Conservation (phyloP, 1,140 invertebrate species). For the Drosophila guanche region DNA sequence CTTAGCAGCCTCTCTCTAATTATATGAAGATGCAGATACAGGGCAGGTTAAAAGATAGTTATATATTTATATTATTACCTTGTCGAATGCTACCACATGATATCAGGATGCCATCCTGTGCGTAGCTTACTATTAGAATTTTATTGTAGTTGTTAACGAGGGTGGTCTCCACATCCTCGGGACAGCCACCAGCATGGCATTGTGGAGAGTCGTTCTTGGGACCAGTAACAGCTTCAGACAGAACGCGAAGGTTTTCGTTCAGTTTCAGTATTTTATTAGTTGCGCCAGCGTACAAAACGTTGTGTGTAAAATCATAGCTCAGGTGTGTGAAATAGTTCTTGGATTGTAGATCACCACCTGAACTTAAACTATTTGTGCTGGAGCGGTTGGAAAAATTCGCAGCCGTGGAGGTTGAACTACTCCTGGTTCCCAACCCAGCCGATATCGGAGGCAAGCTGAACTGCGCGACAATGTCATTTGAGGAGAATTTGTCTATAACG, state of each 20-base stretch:
- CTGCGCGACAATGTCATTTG: conserved; percentile 75
- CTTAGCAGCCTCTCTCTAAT: no score
- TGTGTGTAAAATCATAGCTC: conserved; percentile 84
- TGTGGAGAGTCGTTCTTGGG: conserved; percentile 93
- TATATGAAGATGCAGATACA: no score
- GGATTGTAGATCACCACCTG: conserved; percentile 12
- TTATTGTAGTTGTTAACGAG: conserved; percentile 95
- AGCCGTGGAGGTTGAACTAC: conserved; percentile 24
- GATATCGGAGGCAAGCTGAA: conserved; percentile 54
- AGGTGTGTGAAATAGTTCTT: conserved; percentile 85
- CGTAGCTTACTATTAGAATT: conserved; percentile 93
- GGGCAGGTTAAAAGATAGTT: background rate
- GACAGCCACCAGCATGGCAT: conserved; percentile 94
- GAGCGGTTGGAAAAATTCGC: conserved; percentile 43
- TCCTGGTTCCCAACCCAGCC: background rate
- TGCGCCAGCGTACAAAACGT: conserved; percentile 91
- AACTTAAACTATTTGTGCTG: conserved; percentile 16
- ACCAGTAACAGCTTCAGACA: conserved; percentile 88
- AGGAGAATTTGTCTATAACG: conserved; percentile 23
- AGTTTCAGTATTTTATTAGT: conserved; percentile 93
- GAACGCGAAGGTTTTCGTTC: conserved; percentile 88
- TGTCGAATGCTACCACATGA: conserved; percentile 94
- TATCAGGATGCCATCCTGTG: conserved; percentile 89
- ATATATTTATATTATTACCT: conserved; percentile 79
- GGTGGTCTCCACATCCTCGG: conserved; percentile 87